These are phyloP conservation scores for Chrysolina oricalcia DNA, from an alignment of 2,888 invertebrate genomes.

Conservation along the genomic window DNA sequence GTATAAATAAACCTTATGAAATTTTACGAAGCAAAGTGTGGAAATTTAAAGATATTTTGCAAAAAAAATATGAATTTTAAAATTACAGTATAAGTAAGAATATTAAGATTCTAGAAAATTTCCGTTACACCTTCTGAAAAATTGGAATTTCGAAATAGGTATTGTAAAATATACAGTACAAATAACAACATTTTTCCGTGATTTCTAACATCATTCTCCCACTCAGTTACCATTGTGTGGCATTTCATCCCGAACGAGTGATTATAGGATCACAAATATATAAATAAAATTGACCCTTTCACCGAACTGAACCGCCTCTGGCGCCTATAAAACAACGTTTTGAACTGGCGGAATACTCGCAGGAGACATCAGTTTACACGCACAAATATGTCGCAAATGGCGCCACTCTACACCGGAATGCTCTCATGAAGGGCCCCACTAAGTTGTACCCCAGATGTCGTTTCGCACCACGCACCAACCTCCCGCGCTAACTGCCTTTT, in stretches of 20 bases:
- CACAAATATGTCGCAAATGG: slow-evolving; percentile 64
- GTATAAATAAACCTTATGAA: no score
- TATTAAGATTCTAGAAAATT: no score
- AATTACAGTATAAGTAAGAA: no score
- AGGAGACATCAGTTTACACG: slow-evolving; percentile 64
- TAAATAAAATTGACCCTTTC: neutral
- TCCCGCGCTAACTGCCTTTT: slow-evolving; percentile 28
- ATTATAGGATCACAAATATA: neutral
- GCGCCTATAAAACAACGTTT: neutral
- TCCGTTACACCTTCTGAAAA: no score
- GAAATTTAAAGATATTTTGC: no score
- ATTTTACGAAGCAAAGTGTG: no score
- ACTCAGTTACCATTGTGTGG: no score
- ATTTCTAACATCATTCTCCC: no score
- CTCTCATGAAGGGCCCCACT: slow-evolving; percentile 64
- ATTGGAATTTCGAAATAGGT: no score
- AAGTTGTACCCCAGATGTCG: slow-evolving; percentile 65
- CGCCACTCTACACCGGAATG: slow-evolving; percentile 65
- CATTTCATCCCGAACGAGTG: neutral
- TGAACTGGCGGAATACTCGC: slow-evolving; percentile 58
- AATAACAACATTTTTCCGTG: no score
- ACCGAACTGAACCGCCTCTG: slow-evolving; percentile 5
- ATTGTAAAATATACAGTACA: no score
- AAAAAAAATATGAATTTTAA: no score
- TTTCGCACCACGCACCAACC: slow-evolving; percentile 56